A percentile compares a stretch with the other conserved stretches of the same genome.
Conservation (phyloP, 2,888 invertebrate species). For the Entomobrya multifasciata region DNA sequence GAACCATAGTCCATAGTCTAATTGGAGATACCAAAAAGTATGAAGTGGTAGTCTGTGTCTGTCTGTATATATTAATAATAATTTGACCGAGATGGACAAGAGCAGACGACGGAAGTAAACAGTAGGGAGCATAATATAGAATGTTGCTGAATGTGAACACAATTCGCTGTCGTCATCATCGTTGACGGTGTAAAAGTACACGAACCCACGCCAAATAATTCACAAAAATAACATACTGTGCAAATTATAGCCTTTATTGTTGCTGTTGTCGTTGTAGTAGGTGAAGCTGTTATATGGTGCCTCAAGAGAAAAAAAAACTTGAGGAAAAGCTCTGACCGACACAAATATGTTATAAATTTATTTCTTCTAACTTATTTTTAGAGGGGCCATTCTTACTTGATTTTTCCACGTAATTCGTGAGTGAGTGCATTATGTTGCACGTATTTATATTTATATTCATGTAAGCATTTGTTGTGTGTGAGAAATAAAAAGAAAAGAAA, state of each 20-base stretch:
- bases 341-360: too few species aligned
- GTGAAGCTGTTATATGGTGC: not conserved
- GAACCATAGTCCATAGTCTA: too few species aligned
- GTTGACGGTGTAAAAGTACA: too few species aligned
- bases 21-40: too few species aligned
- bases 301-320: too few species aligned
- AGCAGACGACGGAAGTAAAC: constrained; percentile 28
- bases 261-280: not conserved
- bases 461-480: not conserved
- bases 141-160: not conserved
- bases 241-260: constrained; percentile 57
- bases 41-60: too few species aligned
- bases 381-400: not conserved
- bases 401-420: not conserved
- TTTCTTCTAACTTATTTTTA: not conserved
- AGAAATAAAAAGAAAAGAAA: not conserved
- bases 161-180: too few species aligned
- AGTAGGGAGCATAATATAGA: constrained; percentile 12
- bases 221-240: constrained; percentile 56
- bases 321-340: too few species aligned
- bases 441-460: not conserved
- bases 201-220: constrained; percentile 49
- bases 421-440: not conserved
- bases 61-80: not conserved
- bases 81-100: constrained; percentile 17